Base-by-base conservation (phyloP, 2,888 invertebrate species). In the Diogma glabrata region DNA sequence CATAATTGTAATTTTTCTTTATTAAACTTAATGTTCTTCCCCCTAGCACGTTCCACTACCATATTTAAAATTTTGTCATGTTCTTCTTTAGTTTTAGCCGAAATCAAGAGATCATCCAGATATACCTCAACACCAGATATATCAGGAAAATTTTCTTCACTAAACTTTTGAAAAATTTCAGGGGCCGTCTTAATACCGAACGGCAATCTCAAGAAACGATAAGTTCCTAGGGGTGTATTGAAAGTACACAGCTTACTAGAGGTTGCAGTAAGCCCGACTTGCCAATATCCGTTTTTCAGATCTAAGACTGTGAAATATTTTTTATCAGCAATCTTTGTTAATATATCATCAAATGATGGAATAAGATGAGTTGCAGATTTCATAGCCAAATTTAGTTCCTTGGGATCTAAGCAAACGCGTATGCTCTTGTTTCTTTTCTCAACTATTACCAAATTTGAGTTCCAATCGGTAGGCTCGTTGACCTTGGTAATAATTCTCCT, bases 231-330 rank as follows among this genome's bases (percentile, higher is more conserved):
- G 7, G 51, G 61, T 12, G 60, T 58, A 1, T 58, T 58, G 47
- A 58, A 59, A 1, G 60, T 60, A 5, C 60, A 61, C 6, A 57
- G 51, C 12, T 57, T 56, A 16, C 47, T 43, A 2, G 56, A 56
- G 0, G 50, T 20, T 10, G 52, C 38, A 9, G 53, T 52, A 16
- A 63, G 16, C 8, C 53, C 53, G 3, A 45, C 20, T 33, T 53
- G 48, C 20, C 47, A 53, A 24, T 12, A 50, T 0, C 60, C 60
- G 4, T 57, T 55, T 23, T 56, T 60, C 1, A 57, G 24, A 53
- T 57, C 58, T 4, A 62, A 47, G 0, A 59, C 58, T 2, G 57
- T 56, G 10, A 62, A 59, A 40, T 57, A 61, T 8, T 53, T 46
- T 9, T 60, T 60, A 4, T 38, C 30, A 1, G 57, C 47, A 5